A percentile compares a stretch with the other conserved stretches of the same genome.
These are phyloP conservation scores for Prunella fulvescens DNA, from an alignment of 2,113 vertebrate genomes.

Conservation along the genomic window DNA sequence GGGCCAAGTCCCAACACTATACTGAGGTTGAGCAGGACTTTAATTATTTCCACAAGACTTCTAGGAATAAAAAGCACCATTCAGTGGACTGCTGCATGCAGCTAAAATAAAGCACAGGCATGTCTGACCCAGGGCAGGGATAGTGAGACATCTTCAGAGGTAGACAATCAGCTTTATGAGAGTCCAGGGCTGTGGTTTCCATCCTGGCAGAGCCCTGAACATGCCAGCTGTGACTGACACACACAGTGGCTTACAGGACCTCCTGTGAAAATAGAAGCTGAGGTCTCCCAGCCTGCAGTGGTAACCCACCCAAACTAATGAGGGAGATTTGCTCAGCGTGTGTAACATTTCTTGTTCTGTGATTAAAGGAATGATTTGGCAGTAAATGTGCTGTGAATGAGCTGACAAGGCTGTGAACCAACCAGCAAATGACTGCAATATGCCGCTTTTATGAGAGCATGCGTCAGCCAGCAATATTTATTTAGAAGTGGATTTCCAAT, in stretches of 20 bases:
- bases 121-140: not conserved
- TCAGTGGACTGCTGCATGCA: fast-evolving
- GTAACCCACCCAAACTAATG: not conserved
- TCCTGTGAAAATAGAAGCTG: not conserved
- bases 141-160: not conserved
- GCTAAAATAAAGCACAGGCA: not conserved
- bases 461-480: slow-evolving; percentile 9
- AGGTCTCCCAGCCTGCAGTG: not conserved
- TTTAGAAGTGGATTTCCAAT: not conserved
- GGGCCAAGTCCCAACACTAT: not conserved
- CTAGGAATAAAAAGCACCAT: not conserved
- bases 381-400: slow-evolving; percentile 52
- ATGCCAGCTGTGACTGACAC: not conserved
- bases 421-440: slow-evolving; percentile 40
- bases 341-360: not conserved
- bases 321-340: not conserved
- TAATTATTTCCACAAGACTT: not conserved
- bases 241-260: not conserved
- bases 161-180: not conserved
- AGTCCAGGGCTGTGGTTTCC: not conserved
- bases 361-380: slow-evolving; percentile 60
- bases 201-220: not conserved
- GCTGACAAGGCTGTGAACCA: slow-evolving; percentile 20
- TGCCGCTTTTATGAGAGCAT: slow-evolving; percentile 8
- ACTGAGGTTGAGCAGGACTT: not conserved